Percentiles rank a stretch among this genome's conserved stretches.
phyloP scores from a whole-genome alignment of 2,797 vertebrate genomes.

The Sebastes hopkinsi region DNA sequence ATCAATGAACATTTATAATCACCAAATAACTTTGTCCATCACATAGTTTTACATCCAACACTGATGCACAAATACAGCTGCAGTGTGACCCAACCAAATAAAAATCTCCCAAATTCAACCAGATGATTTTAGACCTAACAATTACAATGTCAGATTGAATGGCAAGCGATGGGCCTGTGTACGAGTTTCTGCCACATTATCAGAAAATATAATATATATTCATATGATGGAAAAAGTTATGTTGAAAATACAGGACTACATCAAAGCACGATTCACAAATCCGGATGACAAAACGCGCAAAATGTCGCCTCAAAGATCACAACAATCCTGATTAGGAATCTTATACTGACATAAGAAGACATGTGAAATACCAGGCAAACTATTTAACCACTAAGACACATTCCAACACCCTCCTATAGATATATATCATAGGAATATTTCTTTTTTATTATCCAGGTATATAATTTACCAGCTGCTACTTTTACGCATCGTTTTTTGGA shows the following conservation, averaged over 20 bases:
- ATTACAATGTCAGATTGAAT: background rate
- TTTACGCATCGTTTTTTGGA: background rate
- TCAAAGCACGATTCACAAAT: background rate
- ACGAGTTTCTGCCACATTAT: background rate
- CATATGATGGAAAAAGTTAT: background rate
- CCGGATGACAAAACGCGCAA: background rate
- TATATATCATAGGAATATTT: background rate
- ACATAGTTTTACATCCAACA: background rate
- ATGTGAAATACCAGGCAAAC: background rate
- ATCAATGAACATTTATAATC: background rate
- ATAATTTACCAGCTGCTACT: background rate
- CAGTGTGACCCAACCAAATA: background rate
- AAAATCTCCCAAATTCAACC: background rate
- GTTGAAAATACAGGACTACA: background rate
- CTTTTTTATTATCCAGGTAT: background rate
- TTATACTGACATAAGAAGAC: background rate
- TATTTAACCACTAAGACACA: background rate
- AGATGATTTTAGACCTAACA: background rate
- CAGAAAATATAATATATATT: background rate
- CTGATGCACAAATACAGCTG: background rate
- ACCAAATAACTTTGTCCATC: background rate
- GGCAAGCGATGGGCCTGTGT: background rate
- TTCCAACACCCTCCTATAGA: background rate
- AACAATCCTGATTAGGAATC: background rate
- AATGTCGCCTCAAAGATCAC: background rate